Evolutionary conservation across 2,888 invertebrate species (phyloP).

Genomic region (Drosophila tripunctata): DNA sequence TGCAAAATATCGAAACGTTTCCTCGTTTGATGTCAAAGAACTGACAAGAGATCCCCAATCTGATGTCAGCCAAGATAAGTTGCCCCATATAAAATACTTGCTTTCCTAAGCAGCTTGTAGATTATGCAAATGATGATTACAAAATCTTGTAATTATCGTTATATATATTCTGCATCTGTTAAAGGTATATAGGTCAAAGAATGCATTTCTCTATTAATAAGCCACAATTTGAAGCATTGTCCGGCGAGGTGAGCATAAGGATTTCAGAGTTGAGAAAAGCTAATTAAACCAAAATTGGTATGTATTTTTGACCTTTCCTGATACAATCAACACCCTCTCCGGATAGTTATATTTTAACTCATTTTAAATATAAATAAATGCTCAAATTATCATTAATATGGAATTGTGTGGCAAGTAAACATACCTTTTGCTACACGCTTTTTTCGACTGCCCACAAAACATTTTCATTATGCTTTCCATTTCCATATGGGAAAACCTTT

Average conservation of each 20-base stretch:
- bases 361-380: background rate
- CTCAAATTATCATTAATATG: conserved; percentile 20
- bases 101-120: background rate
- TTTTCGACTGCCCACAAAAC: conserved; percentile 8
- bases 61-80: conserved; percentile 12
- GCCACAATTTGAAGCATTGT: no score
- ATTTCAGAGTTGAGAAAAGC: no score
- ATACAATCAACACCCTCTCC: no score
- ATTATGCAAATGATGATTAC: background rate
- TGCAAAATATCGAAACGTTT: conserved; percentile 12
- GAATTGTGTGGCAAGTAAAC: conserved; percentile 1
- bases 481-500: conserved; percentile 38
- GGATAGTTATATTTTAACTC: no score
- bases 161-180: no score
- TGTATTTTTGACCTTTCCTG: no score
- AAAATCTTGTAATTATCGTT: background rate
- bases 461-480: conserved; percentile 41
- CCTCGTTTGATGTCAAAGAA: conserved; percentile 41
- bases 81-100: conserved; percentile 10
- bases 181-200: no score
- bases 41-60: conserved; percentile 25
- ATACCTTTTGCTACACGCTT: background rate
- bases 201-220: no score
- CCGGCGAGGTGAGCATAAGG: no score
- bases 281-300: no score